Evolutionary conservation across 2,888 invertebrate species (phyloP), one percentile per base, ranked within the genome.

Genomic region (Drosophila prolongata): DNA sequence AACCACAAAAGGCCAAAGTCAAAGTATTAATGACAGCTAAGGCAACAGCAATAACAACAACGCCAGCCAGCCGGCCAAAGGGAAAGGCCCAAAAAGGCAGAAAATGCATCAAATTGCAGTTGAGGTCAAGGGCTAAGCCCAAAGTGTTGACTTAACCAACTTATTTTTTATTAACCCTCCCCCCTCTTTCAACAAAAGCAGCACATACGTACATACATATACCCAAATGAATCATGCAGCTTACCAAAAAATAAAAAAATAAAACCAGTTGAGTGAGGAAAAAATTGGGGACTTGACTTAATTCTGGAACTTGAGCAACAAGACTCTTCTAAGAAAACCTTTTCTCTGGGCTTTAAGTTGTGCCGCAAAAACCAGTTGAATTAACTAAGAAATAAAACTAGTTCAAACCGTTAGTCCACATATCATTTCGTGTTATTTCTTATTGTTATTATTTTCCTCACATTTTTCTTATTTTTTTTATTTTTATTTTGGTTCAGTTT

Each of bases 1-100:
- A 74, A 88, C 83, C 89, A 65, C 83, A 83, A 88, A 88, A 83
- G 83, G 83, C 86, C 83, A 83, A 83, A 88, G 87, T 86, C 88
- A 82, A 85, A 85, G 82, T 78, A 85, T 85, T 75, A 86, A 53
- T 87, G 84, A 62, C 64, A 78, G 66, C 62, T 16, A 35, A 49
- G 82, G 64, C 56, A 64, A 13, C 46, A 57, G 16, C 44, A 66
- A 30, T 14, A 61, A 10, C 56, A 75, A 46, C 38, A 46, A 43
- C 47, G 58, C 34, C 13, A 62, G 9, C 57, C 61, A 56, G 37
- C 9, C 14, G 16, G 35, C 64, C 68, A 71, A 71, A 69, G 69
- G 70, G 64, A 71, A 71, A 73, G 61, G 73, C 50, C 73, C 50
- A n/a, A 40, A 55, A 35, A n/a, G n/a, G 34, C 38, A 50, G 10